These are phyloP conservation scores for Calcarius lapponicus DNA, from an alignment of 2,797 vertebrate genomes.

Conservation along the genomic window DNA sequence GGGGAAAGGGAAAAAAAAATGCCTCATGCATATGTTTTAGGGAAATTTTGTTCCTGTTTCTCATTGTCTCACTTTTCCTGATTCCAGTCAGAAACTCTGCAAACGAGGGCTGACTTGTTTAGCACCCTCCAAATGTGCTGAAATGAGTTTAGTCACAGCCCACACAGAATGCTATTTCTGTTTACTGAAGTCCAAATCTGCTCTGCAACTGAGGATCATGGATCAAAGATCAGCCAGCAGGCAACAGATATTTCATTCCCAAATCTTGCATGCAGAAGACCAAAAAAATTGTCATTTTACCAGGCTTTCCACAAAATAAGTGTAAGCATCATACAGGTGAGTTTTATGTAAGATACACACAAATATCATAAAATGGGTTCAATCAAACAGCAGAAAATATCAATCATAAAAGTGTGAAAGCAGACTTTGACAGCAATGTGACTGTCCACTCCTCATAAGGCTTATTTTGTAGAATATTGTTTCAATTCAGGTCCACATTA, in stretches of 20 bases:
- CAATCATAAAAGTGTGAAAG: background rate
- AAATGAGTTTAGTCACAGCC: slow-evolving; percentile 47
- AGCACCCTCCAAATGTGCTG: slow-evolving; percentile 47
- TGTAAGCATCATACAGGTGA: background rate
- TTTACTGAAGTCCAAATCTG: slow-evolving; percentile 1
- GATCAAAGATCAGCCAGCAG: slow-evolving; percentile 32
- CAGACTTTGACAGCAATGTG: background rate
- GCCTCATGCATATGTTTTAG: background rate
- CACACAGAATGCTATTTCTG: slow-evolving; percentile 40
- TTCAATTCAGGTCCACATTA: background rate
- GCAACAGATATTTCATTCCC: background rate
- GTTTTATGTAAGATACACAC: background rate
- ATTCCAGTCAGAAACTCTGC: background rate
- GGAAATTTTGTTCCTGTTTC: slow-evolving; percentile 37
- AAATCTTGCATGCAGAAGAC: background rate
- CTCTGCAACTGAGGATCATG: background rate
- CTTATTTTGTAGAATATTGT: background rate
- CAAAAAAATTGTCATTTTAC: background rate
- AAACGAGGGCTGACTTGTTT: slow-evolving; percentile 25
- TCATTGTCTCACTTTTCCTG: slow-evolving; percentile 28
- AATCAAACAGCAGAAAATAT: background rate
- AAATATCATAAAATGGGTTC: background rate
- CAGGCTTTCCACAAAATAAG: background rate
- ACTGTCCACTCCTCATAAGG: background rate
- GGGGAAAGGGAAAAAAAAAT: background rate